These are phyloP conservation scores for Geodia barretti DNA, from an alignment of 37 sponge, comb jelly and placozoan species.

Conservation along the genomic window DNA sequence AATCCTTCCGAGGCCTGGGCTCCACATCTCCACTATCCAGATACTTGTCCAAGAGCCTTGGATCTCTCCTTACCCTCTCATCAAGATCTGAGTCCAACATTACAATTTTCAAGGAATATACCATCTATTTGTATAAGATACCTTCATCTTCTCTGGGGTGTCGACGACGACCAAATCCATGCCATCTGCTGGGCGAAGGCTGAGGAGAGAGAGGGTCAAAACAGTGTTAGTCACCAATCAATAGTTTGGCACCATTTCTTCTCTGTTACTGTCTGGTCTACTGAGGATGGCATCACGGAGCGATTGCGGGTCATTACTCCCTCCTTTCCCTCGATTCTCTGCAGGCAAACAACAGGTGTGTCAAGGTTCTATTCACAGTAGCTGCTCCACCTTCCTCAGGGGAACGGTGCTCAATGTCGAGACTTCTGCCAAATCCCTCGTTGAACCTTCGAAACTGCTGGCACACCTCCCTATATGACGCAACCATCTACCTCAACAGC, in stretches of 20 bases:
- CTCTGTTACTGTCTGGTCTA: not conserved
- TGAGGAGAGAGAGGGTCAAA: not conserved
- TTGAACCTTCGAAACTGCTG: slow-evolving; percentile 14
- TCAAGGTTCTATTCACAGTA: no score
- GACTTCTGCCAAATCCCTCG: not conserved
- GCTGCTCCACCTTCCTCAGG: not conserved
- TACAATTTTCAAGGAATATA: no score
- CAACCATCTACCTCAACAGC: not conserved
- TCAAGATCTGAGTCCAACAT: slow-evolving; percentile 24
- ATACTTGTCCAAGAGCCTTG: not conserved
- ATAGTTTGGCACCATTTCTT: not conserved
- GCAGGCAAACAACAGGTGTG: not conserved
- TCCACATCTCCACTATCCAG: not conserved
- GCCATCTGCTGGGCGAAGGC: not conserved
- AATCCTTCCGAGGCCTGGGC: not conserved
- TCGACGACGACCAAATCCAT: not conserved
- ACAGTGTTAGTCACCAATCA: no score
- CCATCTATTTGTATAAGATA: no score
- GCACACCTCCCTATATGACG: slow-evolving; percentile 18
- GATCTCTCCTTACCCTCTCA: not conserved
- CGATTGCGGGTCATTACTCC: not conserved
- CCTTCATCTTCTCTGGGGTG: not conserved
- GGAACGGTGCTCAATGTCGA: not conserved
- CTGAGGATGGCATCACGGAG: slow-evolving; percentile 4
- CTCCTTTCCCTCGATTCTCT: not conserved